Base-by-base conservation (phyloP, 2,888 invertebrate species). In the Drosophila peninsularis region DNA sequence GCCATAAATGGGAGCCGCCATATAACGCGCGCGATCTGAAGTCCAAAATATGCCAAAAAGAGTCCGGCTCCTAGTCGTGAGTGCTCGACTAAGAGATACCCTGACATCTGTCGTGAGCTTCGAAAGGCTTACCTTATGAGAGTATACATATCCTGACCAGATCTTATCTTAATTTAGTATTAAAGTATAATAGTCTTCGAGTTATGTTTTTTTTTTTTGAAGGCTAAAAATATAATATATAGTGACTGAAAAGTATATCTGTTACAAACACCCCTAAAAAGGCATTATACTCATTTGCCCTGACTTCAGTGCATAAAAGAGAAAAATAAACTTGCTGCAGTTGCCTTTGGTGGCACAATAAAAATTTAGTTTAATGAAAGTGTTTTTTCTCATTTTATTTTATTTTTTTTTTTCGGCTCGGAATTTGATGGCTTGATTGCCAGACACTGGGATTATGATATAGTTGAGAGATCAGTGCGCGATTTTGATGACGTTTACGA, bases 321-420 rank as follows among this genome's bases (percentile, higher is more conserved):
- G 21, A 5, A 21, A 32, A 34, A 32, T 17, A 34, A 61, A 58
- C 39, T 27, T 19, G n/a, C 27, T 10, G 21, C 49, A 32, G 61
- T 65, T 53, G 42, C 39, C 24, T 42, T 47, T 73, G 78, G 80
- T 86, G 83, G 78, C 75, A 86, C 83, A 82, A 84, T 86, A 88
- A 88, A 88, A 86, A 70, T 84, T 78, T 82, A 70, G 78, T 78
- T 88, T 88, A 88, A 88, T 88, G 88, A 84, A 84, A 88, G 88
- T 86, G 83, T 84, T 86, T 88, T 85, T 82, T 24, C 37, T 5
- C 30, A 30, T 30, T 30, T 41, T 32, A 5, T 17, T 44, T 11
- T 14, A 14, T 3, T 10, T 41, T 11, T 42, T 21, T 32, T 49
- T 53, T 61, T 9, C 7, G 9, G 57, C 32, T 41, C 34, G 47